Evolutionary conservation across 2,888 invertebrate genomes (phyloP), one percentile per base, ranked within the genome.

Genomic region (Horisme vitalbata): DNA sequence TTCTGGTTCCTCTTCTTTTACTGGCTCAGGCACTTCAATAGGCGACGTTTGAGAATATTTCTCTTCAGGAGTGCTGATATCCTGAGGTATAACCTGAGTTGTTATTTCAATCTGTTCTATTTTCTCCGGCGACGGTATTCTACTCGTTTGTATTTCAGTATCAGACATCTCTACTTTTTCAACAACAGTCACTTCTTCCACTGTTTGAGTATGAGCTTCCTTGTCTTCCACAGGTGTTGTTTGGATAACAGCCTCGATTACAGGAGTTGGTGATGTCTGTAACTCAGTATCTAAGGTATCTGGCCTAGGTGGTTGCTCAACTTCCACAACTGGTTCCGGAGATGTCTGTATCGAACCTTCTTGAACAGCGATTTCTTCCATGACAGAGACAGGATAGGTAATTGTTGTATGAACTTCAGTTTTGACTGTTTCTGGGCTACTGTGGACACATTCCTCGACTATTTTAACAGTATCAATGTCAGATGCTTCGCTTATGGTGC

Each of bases 381-480:
- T 65, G 4, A 93, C 87, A n/a, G 91, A 89, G 11, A 94, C 83
- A 37, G 93, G 90, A 46, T 83, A 90, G 9, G 91, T 80, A 0
- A 93, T 81, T 33, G 91, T 91, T 26, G 90, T 84, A n/a, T 90
- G 79, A 0, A 91, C 85, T 61, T 91, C 90, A 47, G 74, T 71
- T 33, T 81, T 66, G 2, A 75, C 59, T 5, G 67, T 66, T 56
- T 87, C 90, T 10, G 92, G 91, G 41, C 92, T 86, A 11, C 90
- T 86, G 27, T 91, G 76, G 5, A 93, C 58, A 43, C 88, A 88
- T 82, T 94, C 93, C 80, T 94, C 93, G 7, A 94, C 73, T 18
- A 94, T 86, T 83, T 93, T 94, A 0, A 94, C 92, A 4, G 92
- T 90, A 11, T 85, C 87, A 2, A 91, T 87, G 41, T 92, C 91